Conservation (phyloP, 2,113 vertebrate genomes). For the Sander vitreus region DNA sequence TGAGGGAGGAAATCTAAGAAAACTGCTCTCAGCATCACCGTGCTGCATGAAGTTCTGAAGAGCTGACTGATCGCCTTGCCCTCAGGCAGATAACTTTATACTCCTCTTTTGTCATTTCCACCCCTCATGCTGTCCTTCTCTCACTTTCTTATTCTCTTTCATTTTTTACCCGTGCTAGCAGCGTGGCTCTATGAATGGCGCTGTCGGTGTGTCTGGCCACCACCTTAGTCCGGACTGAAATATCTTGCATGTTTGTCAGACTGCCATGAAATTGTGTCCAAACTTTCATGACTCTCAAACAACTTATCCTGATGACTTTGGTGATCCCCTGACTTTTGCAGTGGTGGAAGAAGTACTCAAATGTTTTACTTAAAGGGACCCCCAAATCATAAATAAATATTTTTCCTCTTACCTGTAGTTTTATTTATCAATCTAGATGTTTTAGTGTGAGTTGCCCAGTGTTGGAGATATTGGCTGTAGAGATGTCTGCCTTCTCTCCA, state of each 20-base stretch:
- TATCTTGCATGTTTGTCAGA: too few relatives aligned
- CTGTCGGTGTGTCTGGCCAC: neutral
- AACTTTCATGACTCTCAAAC: neutral
- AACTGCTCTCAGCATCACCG: slow-evolving; percentile 17
- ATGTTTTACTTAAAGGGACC: too few relatives aligned
- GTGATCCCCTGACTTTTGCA: neutral
- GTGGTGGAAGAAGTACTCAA: too few relatives aligned
- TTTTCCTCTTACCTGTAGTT: too few relatives aligned
- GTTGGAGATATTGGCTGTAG: too few relatives aligned
- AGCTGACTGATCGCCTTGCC: slow-evolving; percentile 51
- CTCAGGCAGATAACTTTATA: neutral
- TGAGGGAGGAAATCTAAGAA: slow-evolving; percentile 51
- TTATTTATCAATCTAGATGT: too few relatives aligned
- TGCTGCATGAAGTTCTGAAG: slow-evolving; percentile 43
- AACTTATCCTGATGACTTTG: neutral
- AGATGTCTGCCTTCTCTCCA: too few relatives aligned
- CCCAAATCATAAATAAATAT: too few relatives aligned
- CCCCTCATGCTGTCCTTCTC: neutral
- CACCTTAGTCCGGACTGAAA: neutral
- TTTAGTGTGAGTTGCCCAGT: too few relatives aligned
- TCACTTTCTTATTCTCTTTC: neutral
- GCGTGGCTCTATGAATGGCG: neutral
- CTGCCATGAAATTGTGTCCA: neutral
- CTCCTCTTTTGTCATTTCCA: slow-evolving; percentile 35
- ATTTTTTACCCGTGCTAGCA: neutral